Conservation (phyloP, 1,140 invertebrate genomes). For the Popillia japonica region DNA sequence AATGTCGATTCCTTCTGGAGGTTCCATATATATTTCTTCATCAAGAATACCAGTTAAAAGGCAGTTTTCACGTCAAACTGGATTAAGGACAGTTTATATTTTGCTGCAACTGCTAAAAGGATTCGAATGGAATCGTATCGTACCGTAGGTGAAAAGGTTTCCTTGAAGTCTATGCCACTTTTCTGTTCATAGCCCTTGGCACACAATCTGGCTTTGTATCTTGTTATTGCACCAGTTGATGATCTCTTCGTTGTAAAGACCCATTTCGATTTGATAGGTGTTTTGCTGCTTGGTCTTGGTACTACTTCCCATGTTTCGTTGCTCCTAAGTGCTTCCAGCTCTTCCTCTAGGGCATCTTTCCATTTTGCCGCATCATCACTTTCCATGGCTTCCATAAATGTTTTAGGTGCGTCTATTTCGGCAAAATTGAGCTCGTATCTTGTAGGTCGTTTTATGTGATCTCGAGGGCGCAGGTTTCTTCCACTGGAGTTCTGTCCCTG, state of each 20-base stretch:
- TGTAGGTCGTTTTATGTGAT: no score
- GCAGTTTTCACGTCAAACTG: constrained; percentile 51
- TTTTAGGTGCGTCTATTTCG: no score
- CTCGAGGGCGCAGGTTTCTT: no score
- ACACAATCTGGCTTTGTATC: no score
- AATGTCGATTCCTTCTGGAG: constrained; percentile 46
- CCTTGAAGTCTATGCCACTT: no score
- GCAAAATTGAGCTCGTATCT: no score
- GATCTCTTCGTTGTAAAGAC: constrained; percentile 1
- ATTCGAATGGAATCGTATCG: no score
- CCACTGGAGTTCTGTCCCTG: no score
- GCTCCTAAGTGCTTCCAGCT: neutral
- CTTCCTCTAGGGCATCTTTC: constrained; percentile 18
- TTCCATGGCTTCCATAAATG: constrained; percentile 18
- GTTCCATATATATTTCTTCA: constrained; percentile 49
- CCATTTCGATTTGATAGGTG: constrained; percentile 9
- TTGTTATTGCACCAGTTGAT: neutral
- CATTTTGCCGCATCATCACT: neutral
- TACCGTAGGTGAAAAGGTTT: no score
- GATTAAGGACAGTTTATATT: no score
- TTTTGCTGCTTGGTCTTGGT: neutral
- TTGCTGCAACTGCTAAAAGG: no score
- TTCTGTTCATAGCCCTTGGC: no score
- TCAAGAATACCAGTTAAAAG: constrained; percentile 51
- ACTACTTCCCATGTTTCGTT: constrained; percentile 24